Conservation (phyloP, 2,113 vertebrate species). For the Xiphias gladius region DNA sequence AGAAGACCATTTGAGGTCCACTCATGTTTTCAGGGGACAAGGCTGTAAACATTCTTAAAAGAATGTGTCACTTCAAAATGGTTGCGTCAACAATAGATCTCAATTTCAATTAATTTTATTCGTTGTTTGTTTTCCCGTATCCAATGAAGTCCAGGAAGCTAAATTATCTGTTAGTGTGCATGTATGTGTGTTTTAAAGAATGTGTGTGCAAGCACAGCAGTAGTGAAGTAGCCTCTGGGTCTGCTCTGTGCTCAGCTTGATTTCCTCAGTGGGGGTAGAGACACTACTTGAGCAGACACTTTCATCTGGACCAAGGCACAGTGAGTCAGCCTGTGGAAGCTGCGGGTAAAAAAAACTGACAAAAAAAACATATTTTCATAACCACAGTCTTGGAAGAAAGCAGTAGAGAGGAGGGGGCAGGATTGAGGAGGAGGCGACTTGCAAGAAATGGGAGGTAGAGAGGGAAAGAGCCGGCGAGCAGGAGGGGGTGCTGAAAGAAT, state of each 20-base stretch:
- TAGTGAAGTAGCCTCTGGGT: slow-evolving; percentile 54
- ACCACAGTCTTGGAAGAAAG: slow-evolving; percentile 41
- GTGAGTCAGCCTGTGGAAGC: slow-evolving; percentile 50
- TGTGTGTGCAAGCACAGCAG: background rate
- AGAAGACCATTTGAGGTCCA: slow-evolving; percentile 6
- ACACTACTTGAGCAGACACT: slow-evolving; percentile 59
- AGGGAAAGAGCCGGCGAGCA: background rate
- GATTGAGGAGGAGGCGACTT: background rate
- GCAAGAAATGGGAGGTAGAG: slow-evolving; percentile 25
- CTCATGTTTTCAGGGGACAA: slow-evolving; percentile 1
- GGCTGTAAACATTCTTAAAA: background rate
- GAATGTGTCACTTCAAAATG: slow-evolving; percentile 22
- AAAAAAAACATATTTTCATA: slow-evolving; percentile 68
- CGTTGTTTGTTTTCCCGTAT: slow-evolving; percentile 32
- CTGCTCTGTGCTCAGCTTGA: slow-evolving; percentile 59
- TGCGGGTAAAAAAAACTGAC: slow-evolving; percentile 64
- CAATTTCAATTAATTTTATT: background rate
- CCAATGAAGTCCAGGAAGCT: slow-evolving; percentile 20
- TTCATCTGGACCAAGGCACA: slow-evolving; percentile 61
- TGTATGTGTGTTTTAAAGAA: slow-evolving; percentile 24
- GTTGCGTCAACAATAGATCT: background rate
- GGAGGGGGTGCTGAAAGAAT: slow-evolving; percentile 37
- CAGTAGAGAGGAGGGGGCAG: background rate
- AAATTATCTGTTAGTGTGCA: slow-evolving; percentile 31
- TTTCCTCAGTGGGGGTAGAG: slow-evolving; percentile 57